A percentile compares a stretch with the other conserved stretches of the same genome.
Evolutionary conservation across 1,140 invertebrate species (phyloP).

Genomic region (Dendrolimus punctatus): DNA sequence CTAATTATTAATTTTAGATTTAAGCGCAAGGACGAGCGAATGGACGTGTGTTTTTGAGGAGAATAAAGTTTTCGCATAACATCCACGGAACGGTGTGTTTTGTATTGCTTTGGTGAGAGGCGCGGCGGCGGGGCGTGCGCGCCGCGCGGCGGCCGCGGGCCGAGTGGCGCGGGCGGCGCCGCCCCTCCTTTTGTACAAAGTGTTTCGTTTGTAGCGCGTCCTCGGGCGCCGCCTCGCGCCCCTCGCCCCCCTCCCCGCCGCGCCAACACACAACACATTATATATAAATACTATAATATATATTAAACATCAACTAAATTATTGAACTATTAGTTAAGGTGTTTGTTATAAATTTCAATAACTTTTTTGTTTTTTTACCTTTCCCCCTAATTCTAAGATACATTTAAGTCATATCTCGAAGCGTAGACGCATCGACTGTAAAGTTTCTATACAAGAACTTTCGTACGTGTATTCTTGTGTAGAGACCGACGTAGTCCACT

Average conservation of each 20-base stretch:
- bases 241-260: slow-evolving; percentile 18
- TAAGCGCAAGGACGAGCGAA: slow-evolving; percentile 68
- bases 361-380: slow-evolving; percentile 70
- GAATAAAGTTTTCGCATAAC: slow-evolving; percentile 59
- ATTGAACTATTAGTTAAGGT: slow-evolving; percentile 69
- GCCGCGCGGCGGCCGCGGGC: slow-evolving; percentile 22
- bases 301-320: slow-evolving; percentile 57
- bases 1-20: slow-evolving; percentile 71
- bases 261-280: background rate
- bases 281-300: background rate
- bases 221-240: slow-evolving; percentile 24
- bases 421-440: slow-evolving; percentile 55
- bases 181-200: slow-evolving; percentile 31
- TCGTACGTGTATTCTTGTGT: slow-evolving; percentile 34
- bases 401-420: slow-evolving; percentile 70
- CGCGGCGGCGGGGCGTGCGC: slow-evolving; percentile 27
- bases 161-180: slow-evolving; percentile 22
- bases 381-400: slow-evolving; percentile 68
- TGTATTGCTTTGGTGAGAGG: slow-evolving; percentile 67
- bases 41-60: slow-evolving; percentile 66
- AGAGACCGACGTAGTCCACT: slow-evolving; percentile 59
- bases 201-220: slow-evolving; percentile 50
- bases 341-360: slow-evolving; percentile 72
- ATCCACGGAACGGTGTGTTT: slow-evolving; percentile 70
- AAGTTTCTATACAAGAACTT: slow-evolving; percentile 53